These are phyloP conservation scores for Lasius platythorax DNA, from an alignment of 2,888 invertebrate genomes.

Conservation along the genomic window DNA sequence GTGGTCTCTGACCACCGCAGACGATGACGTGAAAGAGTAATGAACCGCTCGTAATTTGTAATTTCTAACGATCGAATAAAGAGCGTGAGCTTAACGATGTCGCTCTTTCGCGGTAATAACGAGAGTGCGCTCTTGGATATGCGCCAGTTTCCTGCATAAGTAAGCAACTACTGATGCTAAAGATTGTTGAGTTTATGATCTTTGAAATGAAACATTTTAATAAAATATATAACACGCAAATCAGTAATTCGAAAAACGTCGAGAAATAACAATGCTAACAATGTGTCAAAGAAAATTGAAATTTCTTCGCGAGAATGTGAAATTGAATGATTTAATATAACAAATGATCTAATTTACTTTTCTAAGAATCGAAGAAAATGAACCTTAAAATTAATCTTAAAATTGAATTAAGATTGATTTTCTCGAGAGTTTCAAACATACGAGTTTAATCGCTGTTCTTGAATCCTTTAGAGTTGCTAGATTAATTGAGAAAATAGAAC, in stretches of 20 bases:
- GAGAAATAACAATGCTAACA: background rate
- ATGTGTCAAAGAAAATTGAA: background rate
- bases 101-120: slow-evolving; percentile 14
- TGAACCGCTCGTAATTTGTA: slow-evolving; percentile 38
- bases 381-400: background rate
- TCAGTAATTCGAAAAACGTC: background rate
- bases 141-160: slow-evolving; percentile 26
- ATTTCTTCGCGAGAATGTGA: background rate
- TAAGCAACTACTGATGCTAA: background rate
- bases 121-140: slow-evolving; percentile 22
- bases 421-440: background rate
- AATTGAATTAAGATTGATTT: background rate
- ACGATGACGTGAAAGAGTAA: slow-evolving; percentile 27
- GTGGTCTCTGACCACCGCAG: slow-evolving; percentile 18
- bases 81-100: slow-evolving; percentile 9
- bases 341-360: background rate
- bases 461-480: background rate
- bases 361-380: background rate
- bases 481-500: slow-evolving; percentile 1
- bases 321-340: background rate
- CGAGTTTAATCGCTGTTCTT: background rate
- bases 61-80: slow-evolving; percentile 26
- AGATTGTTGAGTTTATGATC: slow-evolving; percentile 11
- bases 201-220: background rate
- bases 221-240: background rate